phyloP scores from a whole-genome alignment of 2,797 vertebrate genomes.

The Pampus argenteus region DNA sequence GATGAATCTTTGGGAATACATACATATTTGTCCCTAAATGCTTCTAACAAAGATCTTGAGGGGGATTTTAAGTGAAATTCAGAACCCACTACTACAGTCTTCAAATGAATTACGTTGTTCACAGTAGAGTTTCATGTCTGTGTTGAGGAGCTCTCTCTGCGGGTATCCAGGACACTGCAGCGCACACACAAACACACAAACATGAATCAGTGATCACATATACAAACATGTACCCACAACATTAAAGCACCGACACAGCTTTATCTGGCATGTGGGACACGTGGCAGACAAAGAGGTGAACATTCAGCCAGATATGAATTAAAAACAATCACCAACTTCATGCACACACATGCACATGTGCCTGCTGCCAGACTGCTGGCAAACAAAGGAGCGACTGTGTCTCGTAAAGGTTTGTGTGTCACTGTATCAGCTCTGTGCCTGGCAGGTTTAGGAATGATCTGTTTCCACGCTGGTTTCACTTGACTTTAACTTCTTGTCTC shows the following conservation, averaged over 20 bases:
- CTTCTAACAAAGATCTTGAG: not conserved
- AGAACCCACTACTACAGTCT: not conserved
- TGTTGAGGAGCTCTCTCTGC: slow-evolving; percentile 71
- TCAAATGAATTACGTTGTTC: slow-evolving; percentile 53
- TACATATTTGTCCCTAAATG: not conserved
- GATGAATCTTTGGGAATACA: not conserved
- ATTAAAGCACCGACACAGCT: slow-evolving; percentile 5
- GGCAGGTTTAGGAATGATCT: slow-evolving; percentile 51
- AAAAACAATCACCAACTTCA: slow-evolving; percentile 27
- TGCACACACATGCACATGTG: not conserved
- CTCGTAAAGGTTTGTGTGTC: slow-evolving; percentile 49
- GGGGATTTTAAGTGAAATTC: not conserved
- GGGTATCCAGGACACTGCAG: slow-evolving; percentile 72
- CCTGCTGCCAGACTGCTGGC: slow-evolving; percentile 49
- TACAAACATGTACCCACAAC: slow-evolving; percentile 17
- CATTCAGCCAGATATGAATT: slow-evolving; percentile 39
- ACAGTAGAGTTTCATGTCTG: slow-evolving; percentile 58
- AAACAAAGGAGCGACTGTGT: slow-evolving; percentile 57
- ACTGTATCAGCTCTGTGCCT: slow-evolving; percentile 43
- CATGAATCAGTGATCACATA: slow-evolving; percentile 6
- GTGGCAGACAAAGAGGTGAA: slow-evolving; percentile 6
- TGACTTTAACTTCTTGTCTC: slow-evolving; percentile 20
- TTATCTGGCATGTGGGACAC: slow-evolving; percentile 12
- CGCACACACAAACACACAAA: slow-evolving; percentile 39
- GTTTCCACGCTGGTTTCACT: slow-evolving; percentile 48